Evolutionary conservation across 30 jellyfish, hydroid and myxozoan genomes (phyloP).

Genomic region (Morbakka virulenta): DNA sequence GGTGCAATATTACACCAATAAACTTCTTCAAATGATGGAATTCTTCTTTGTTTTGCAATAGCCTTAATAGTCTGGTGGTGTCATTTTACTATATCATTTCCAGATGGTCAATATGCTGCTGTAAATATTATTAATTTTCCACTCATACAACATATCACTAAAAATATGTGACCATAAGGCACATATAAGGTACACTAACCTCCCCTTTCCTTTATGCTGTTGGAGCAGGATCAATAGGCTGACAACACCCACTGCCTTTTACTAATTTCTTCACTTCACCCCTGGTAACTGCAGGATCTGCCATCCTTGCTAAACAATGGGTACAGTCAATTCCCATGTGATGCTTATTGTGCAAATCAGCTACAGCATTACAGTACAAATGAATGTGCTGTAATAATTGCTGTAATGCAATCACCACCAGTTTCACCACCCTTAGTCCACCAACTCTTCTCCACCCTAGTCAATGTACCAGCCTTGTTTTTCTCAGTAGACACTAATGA

Average conservation of each 20-base stretch:
- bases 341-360: slow-evolving; percentile 7
- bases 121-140: neutral
- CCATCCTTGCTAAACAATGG: neutral
- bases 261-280: slow-evolving; percentile 15
- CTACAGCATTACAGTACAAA: too few relatives aligned
- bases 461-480: slow-evolving; percentile 18
- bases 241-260: slow-evolving; percentile 1
- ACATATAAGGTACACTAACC: neutral
- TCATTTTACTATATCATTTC: slow-evolving; percentile 14
- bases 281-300: slow-evolving; percentile 2
- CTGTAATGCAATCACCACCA: too few relatives aligned
- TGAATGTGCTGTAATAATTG: too few relatives aligned
- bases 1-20: slow-evolving; percentile 18
- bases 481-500: slow-evolving; percentile 2
- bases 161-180: neutral
- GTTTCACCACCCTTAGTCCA: neutral
- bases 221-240: slow-evolving; percentile 28
- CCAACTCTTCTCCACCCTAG: slow-evolving; percentile 25
- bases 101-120: slow-evolving; percentile 18
- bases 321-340: slow-evolving; percentile 38
- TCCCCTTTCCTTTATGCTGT: neutral
- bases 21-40: neutral
- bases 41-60: neutral
- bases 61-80: slow-evolving; percentile 14
- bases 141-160: neutral